phyloP scores from a whole-genome alignment of 1,140 invertebrate genomes.

The Zaprionus camerounensis region DNA sequence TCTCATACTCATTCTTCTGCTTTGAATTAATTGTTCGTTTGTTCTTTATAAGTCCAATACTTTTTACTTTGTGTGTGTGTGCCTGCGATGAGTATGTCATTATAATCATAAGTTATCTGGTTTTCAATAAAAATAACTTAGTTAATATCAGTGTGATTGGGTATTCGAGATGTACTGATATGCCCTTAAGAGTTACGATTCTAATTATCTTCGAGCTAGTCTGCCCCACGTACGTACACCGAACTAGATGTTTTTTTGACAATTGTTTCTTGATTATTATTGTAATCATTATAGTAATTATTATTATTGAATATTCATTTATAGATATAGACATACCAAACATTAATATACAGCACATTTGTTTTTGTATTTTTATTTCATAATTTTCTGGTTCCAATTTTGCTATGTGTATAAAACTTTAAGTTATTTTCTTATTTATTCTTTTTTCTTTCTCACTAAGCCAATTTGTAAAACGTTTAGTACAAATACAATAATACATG shows the following conservation, averaged over 20 bases:
- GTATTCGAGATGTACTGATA: conserved; percentile 64
- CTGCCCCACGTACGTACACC: conserved; percentile 55
- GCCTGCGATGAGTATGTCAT: conserved; percentile 54
- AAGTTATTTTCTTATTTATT: conserved; percentile 56
- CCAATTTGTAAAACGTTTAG: conserved; percentile 83
- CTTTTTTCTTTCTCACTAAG: conserved; percentile 55
- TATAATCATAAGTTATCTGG: conserved; percentile 41
- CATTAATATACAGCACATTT: conserved; percentile 69
- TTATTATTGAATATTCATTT: conserved; percentile 67
- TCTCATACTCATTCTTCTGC: conserved; percentile 11
- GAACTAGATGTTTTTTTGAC: conserved; percentile 57
- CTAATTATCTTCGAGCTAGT: conserved; percentile 59
- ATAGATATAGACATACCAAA: conserved; percentile 82
- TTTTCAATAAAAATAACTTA: conserved; percentile 74
- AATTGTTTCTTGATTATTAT: conserved; percentile 52
- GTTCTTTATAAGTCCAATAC: conserved; percentile 78
- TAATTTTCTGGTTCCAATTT: conserved; percentile 71
- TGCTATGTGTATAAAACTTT: conserved; percentile 76
- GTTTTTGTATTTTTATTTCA: conserved; percentile 32
- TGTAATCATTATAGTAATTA: conserved; percentile 34
- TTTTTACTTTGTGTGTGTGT: conserved; percentile 33
- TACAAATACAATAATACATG: conserved; percentile 79
- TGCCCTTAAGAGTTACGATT: conserved; percentile 71
- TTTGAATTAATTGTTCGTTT: conserved; percentile 40
- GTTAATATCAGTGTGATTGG: conserved; percentile 70